Percentiles rank a stretch among this genome's conserved stretches.
Evolutionary conservation across 2,113 vertebrate species (phyloP).

Genomic region (Actenoides lindsayi): DNA sequence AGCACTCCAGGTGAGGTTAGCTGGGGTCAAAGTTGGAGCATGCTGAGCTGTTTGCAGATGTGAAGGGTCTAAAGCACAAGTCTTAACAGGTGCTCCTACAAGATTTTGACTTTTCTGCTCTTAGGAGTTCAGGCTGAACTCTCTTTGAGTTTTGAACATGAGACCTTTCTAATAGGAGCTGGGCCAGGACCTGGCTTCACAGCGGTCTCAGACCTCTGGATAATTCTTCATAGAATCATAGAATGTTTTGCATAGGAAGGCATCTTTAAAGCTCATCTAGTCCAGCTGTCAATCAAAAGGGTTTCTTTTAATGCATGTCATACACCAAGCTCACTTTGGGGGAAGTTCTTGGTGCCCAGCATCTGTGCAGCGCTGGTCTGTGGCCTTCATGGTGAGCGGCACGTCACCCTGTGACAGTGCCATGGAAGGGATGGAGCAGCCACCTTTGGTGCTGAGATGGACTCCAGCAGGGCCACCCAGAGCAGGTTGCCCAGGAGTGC

Average conservation of each 20-base stretch:
- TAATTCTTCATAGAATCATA: neutral
- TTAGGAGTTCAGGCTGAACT: neutral
- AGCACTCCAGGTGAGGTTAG: neutral
- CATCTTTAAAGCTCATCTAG: neutral
- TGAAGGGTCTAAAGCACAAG: neutral
- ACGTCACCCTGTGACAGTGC: fast-evolving
- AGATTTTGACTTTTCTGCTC: neutral
- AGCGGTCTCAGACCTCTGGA: fast-evolving
- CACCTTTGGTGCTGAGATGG: fast-evolving
- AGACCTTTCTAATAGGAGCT: neutral
- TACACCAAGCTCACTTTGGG: neutral
- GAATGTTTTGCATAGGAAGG: neutral
- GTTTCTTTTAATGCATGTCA: fast-evolving
- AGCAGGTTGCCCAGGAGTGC: neutral
- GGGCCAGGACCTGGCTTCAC: neutral
- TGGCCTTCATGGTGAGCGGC: fast-evolving
- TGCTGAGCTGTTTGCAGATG: neutral
- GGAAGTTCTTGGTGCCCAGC: no score
- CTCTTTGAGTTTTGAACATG: neutral
- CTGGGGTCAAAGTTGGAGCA: neutral
- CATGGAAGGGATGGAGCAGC: neutral
- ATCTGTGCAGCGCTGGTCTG: neutral
- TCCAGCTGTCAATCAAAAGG: neutral
- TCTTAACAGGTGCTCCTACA: no score
- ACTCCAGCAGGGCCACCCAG: neutral